Base-by-base conservation (phyloP, 1,140 invertebrate species). In the Triops longicaudatus region DNA sequence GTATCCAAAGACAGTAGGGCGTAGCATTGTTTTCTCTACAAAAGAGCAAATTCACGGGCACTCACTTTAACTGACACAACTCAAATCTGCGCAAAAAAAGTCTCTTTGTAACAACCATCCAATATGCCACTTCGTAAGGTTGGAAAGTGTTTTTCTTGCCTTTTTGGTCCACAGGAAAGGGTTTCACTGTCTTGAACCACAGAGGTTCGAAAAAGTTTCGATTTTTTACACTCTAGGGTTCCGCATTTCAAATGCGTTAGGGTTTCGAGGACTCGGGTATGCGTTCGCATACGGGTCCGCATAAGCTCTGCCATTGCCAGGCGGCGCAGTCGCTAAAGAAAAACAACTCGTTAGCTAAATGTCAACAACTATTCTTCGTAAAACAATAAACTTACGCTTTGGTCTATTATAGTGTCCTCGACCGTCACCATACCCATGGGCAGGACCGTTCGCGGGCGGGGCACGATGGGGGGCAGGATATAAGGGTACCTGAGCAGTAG, bases 361-460 rank as follows among this genome's bases (percentile, higher is more conserved):
- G 0, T 1, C 5, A 28, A 73, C 11, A 31, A 6, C 5, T 28
- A 12, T n/a, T 4, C 10, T 7, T 31, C 6, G 26, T 41, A 74
- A 26, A 1, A 74, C 7, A 17, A 73, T n/a, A 73, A 0, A 28
- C 22, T n/a, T 37, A 80, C 81, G 79, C 79, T 81, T 81, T 50
- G 81, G 79, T 72, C 84, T 81, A 84, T 92, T 91, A 83, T 91
- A 90, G 72, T 85, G 84, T 79, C 90, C 88, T 81, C 90, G 84
- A 17, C 90, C 90, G 81, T 91, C 89, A 10, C 89, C 89, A 80
- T 91, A 91, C 10, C 90, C 89, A 77, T 89, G 88, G 74, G 89
- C 86, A 44, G 89, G 90, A 50, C 87, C 88, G 80, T 88, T 84
- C 79, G 81, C 79, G 1, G 81, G 22, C 50, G 78, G 73, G 76